A percentile compares a stretch with the other conserved stretches of the same genome.
These are phyloP conservation scores for Perodicticus potto DNA, from an alignment of 2,797 vertebrate genomes.

Conservation along the genomic window DNA sequence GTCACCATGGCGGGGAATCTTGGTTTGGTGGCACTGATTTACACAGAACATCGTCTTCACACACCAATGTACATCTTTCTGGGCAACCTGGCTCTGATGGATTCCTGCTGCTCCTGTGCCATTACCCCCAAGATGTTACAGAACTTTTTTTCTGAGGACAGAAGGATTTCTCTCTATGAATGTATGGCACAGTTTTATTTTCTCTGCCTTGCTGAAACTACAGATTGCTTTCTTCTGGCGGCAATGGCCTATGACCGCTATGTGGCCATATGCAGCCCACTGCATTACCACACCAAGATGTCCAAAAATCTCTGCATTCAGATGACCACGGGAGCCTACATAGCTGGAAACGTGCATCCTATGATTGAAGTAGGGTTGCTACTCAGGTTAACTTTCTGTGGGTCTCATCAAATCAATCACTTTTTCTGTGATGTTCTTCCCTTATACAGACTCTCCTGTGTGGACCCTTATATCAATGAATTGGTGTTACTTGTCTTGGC, in stretches of 20 bases:
- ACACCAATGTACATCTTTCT: too few relatives aligned
- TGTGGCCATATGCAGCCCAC: slow-evolving; percentile 47
- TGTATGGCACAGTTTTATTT: slow-evolving; percentile 53
- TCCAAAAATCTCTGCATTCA: slow-evolving; percentile 27
- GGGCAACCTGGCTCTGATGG: slow-evolving; percentile 1
- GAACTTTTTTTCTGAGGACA: slow-evolving; percentile 17
- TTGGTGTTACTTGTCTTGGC: slow-evolving; percentile 57
- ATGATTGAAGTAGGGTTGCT: slow-evolving; percentile 42
- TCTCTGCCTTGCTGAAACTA: slow-evolving; percentile 21
- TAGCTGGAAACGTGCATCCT: slow-evolving; percentile 42
- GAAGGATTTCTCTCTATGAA: background rate
- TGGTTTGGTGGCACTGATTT: too few relatives aligned
- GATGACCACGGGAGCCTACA: slow-evolving; percentile 5
- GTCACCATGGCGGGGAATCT: too few relatives aligned
- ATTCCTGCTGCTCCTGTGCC: slow-evolving; percentile 22
- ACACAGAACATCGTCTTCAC: too few relatives aligned
- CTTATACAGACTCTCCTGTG: slow-evolving; percentile 72
- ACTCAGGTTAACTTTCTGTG: slow-evolving; percentile 57
- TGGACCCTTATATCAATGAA: slow-evolving; percentile 72
- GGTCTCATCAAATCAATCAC: slow-evolving; percentile 60
- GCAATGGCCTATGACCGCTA: slow-evolving; percentile 60
- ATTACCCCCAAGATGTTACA: slow-evolving; percentile 27
- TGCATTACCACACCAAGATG: slow-evolving; percentile 53
- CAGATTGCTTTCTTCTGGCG: slow-evolving; percentile 49
- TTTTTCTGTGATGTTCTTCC: slow-evolving; percentile 80